Conservation (phyloP, 1,140 invertebrate genomes). For the Atta cephalotes region DNA sequence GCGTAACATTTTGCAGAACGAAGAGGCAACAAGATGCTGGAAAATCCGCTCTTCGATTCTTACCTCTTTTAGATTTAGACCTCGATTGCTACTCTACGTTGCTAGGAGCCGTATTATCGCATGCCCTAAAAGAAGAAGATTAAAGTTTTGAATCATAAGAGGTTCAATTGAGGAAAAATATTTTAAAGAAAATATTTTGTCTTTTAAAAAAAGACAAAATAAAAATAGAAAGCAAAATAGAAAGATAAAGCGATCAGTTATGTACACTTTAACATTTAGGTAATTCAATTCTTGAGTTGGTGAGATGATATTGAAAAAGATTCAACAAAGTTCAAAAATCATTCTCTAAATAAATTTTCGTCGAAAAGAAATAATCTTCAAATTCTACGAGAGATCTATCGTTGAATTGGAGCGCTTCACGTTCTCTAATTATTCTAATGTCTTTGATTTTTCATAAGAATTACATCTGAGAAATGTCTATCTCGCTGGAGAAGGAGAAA, state of each 20-base stretch:
- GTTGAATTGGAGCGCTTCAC: not conserved
- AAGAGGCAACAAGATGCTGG: not conserved
- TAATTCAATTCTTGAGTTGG: not conserved
- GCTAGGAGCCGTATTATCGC: constrained; percentile 34
- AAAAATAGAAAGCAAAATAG: not conserved
- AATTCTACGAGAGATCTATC: not conserved
- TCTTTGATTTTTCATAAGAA: not conserved
- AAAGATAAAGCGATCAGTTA: not conserved
- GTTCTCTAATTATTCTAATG: not conserved
- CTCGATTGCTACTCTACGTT: constrained; percentile 42
- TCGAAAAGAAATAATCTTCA: not conserved
- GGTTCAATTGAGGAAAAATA: not conserved
- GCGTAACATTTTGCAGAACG: not conserved
- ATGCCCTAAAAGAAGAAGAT: constrained; percentile 42
- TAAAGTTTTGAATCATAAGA: not conserved
- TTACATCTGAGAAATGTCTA: not conserved
- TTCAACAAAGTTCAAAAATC: not conserved
- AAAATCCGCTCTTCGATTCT: constrained; percentile 1
- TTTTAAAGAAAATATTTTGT: not conserved
- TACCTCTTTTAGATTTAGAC: constrained; percentile 42
- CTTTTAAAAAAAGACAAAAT: not conserved
- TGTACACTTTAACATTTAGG: not conserved
- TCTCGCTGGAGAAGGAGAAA: not conserved
- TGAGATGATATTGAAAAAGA: not conserved
- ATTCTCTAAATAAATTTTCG: not conserved